Percentiles rank a stretch among this genome's conserved stretches.
These are phyloP conservation scores for Eupithecia inturbata DNA, from an alignment of 2,888 invertebrate genomes.

Conservation along the genomic window DNA sequence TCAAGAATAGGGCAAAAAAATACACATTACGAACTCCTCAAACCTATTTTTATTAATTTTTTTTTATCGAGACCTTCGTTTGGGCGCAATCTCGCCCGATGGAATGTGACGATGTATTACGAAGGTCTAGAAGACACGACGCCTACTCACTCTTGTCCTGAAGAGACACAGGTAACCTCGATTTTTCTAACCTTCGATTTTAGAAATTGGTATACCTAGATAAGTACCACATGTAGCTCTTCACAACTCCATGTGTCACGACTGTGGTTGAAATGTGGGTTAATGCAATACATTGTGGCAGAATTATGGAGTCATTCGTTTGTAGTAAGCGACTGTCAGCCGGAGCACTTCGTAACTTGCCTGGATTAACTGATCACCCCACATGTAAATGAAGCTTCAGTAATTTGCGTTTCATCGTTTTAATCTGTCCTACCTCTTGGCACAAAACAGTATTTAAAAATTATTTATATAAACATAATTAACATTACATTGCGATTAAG, in stretches of 20 bases:
- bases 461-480: background rate
- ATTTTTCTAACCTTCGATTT: background rate
- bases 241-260: slow-evolving; percentile 3
- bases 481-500: background rate
- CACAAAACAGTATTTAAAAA: background rate
- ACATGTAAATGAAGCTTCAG: slow-evolving; percentile 10
- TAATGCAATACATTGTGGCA: slow-evolving; percentile 33
- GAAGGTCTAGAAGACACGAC: too few species aligned
- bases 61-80: too few species aligned
- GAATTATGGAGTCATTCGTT: slow-evolving; percentile 34
- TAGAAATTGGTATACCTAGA: background rate
- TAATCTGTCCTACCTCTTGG: background rate
- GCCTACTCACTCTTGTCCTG: too few species aligned
- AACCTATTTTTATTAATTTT: too few species aligned
- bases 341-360: slow-evolving; percentile 21
- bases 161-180: too few species aligned
- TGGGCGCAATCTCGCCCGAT: too few species aligned
- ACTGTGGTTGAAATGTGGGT: slow-evolving; percentile 34
- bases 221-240: background rate
- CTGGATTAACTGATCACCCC: slow-evolving; percentile 23
- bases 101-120: too few species aligned
- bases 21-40: too few species aligned
- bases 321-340: slow-evolving; percentile 34
- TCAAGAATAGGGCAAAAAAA: too few species aligned
- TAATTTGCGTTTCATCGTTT: slow-evolving; percentile 3